Evolutionary conservation across 1,140 invertebrate genomes (phyloP), one percentile per base, ranked within the genome.

Genomic region (Drosophila cardini): DNA sequence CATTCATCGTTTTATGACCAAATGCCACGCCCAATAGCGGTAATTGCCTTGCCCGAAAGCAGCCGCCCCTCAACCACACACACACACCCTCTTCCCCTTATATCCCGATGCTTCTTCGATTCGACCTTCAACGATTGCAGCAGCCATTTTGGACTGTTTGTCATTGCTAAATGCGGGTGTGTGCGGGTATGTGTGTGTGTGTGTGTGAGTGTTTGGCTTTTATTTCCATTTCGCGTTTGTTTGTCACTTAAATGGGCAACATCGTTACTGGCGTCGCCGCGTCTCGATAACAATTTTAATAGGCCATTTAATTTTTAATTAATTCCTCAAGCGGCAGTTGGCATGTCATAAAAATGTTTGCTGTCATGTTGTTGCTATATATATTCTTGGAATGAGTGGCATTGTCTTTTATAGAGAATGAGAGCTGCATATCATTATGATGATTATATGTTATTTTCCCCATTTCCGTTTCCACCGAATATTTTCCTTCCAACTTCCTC

Each of bases 251-350:
- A 73, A 73, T 68, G 64, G 64, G 46, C 62, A 55, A 21, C 50
- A 38, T 4, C 70, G 45, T 34, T 55, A 48, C 34, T 53, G 75
- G 76, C 83, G 83, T 79, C 83, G 40, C 68, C 9, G 76, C 83
- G 84, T 86, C 83, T 87, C 84, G 83, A 86, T 86, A 86, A 86
- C 83, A 83, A 87, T 86, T 86, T 86, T 87, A 86, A 86, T 86
- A 86, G 83, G 83, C 83, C 83, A 86, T 86, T 86, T 87, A 86
- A 86, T 86, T 86, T 86, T 86, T 86, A 86, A 86, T 86, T 86
- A 87, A 86, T 86, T 86, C 84, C 77, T 86, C 83, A 87, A 87
- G 83, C 83, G 83, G 84, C 83, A 87, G 76, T 86, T 87, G 83
- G 72, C 83, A 83, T 87, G 83, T 83, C 79, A 87, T 86, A 86